A percentile compares a stretch with the other conserved stretches of the same genome.
Conservation (phyloP, 1,140 invertebrate species). For the Cotesia typhae region DNA sequence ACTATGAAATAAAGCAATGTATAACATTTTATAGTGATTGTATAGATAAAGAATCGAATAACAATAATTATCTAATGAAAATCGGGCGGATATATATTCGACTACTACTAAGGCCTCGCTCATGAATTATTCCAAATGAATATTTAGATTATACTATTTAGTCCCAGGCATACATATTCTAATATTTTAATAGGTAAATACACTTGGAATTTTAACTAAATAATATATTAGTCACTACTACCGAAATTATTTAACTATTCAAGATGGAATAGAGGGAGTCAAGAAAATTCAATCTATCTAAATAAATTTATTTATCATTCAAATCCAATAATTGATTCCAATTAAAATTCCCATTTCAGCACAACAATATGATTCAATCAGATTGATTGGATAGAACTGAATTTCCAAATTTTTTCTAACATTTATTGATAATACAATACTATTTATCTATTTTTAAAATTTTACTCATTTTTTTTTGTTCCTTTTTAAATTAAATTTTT, state of each 20-base stretch:
- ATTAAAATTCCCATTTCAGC: constrained; percentile 44
- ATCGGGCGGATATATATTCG: constrained; percentile 58
- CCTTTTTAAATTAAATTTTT: no score
- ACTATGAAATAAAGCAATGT: background rate
- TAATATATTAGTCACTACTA: background rate
- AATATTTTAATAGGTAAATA: background rate
- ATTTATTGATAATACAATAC: constrained; percentile 33
- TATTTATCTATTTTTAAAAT: background rate
- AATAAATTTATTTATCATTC: constrained; percentile 28
- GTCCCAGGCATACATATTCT: constrained; percentile 49
- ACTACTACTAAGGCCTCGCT: constrained; percentile 67
- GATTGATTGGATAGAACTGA: constrained; percentile 19
- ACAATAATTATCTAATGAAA: constrained; percentile 35
- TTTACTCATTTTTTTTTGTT: constrained; percentile 18
- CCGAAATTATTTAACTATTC: background rate
- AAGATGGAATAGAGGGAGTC: constrained; percentile 1
- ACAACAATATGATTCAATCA: constrained; percentile 36
- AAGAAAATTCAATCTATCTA: background rate
- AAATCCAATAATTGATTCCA: constrained; percentile 43
- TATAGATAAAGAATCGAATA: constrained; percentile 31
- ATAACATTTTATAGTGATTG: constrained; percentile 15
- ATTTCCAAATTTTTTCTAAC: constrained; percentile 19
- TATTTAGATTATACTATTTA: constrained; percentile 49
- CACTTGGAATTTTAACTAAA: background rate
- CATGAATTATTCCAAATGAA: constrained; percentile 59